Percentiles rank a stretch among this genome's conserved stretches.
phyloP scores from a whole-genome alignment of 1,140 invertebrate species.

The Tetramorium simillimum region DNA sequence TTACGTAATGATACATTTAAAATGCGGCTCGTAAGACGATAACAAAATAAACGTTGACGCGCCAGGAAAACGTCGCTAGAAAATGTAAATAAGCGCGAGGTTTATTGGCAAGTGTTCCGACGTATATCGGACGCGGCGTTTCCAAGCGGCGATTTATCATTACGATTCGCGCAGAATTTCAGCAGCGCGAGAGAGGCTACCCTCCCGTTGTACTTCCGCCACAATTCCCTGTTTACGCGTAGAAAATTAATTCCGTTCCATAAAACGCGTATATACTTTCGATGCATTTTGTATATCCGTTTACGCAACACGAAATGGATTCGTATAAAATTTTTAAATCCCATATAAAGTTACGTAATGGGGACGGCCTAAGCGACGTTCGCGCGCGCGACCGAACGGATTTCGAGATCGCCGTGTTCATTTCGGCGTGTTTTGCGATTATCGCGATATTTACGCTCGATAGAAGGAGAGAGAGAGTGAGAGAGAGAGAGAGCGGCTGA shows the following conservation, averaged over 20 bases:
- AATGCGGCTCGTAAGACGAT: neutral
- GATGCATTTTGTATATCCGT: neutral
- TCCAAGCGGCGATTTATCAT: conserved; percentile 28
- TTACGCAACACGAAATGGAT: neutral
- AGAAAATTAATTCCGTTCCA: neutral
- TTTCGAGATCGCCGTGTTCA: neutral
- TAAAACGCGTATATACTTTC: neutral
- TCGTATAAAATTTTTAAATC: neutral
- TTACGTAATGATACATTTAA: conserved; percentile 1
- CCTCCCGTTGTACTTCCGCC: neutral
- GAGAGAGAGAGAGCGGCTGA: too few species aligned
- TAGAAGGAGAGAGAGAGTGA: too few species aligned
- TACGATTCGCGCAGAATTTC: conserved; percentile 33
- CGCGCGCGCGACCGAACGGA: neutral
- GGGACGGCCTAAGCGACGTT: neutral
- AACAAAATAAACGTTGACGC: conserved; percentile 12
- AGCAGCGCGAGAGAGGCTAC: conserved; percentile 4
- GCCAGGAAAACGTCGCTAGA: neutral
- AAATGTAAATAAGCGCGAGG: neutral
- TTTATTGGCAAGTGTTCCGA: conserved; percentile 39
- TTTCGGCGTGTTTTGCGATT: neutral
- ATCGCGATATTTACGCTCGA: neutral
- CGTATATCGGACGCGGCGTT: conserved; percentile 4
- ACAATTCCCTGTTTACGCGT: conserved; percentile 11
- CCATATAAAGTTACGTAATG: neutral